phyloP scores from a whole-genome alignment of 1,140 invertebrate species.

The Cydia strobilella region DNA sequence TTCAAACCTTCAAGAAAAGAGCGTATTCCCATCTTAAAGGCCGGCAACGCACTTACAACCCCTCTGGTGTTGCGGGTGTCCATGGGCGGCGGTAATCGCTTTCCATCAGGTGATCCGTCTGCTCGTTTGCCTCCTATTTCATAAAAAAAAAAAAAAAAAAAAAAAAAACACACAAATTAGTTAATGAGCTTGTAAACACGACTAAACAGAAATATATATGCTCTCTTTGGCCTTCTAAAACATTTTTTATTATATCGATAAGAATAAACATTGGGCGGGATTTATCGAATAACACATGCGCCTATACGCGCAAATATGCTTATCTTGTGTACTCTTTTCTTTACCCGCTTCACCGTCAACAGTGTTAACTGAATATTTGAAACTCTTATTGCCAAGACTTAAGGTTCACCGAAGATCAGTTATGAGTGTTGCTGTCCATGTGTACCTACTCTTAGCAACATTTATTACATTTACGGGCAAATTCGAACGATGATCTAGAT shows the following conservation, averaged over 20 bases:
- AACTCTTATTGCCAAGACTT: neutral
- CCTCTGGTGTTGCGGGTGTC: too few species aligned
- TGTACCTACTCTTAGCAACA: neutral
- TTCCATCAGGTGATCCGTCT: too few species aligned
- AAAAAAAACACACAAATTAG: too few species aligned
- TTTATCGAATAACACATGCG: constrained; percentile 24
- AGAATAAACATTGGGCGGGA: constrained; percentile 24
- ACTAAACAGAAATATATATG: neutral
- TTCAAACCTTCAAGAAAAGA: too few species aligned
- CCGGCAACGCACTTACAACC: too few species aligned
- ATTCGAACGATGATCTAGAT: too few species aligned
- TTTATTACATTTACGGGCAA: neutral
- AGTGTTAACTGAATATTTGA: too few species aligned
- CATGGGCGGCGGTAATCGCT: too few species aligned
- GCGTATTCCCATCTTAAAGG: too few species aligned
- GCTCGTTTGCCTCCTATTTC: too few species aligned
- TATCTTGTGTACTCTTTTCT: constrained; percentile 6
- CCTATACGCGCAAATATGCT: neutral
- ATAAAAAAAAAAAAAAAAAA: too few species aligned
- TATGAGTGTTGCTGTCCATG: neutral
- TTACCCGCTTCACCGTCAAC: neutral
- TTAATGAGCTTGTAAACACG: neutral
- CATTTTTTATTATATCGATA: constrained; percentile 26
- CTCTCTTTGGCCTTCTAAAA: neutral
- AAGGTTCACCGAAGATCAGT: neutral